Evolutionary conservation across 92 coral and sea anemone species (phyloP).

Genomic region (Plumapathes pennacea): DNA sequence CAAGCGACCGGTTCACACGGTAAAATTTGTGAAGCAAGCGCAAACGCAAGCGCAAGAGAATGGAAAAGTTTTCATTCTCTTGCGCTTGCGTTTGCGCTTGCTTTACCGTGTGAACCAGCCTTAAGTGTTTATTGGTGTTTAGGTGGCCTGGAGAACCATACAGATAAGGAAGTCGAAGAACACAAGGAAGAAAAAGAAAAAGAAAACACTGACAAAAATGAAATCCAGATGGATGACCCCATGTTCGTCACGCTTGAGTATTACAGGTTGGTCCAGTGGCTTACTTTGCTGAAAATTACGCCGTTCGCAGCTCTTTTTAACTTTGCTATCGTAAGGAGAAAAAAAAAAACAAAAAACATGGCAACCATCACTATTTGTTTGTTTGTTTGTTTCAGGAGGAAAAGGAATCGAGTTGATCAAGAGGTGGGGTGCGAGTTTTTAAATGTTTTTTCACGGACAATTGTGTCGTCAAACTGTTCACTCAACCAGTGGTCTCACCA

Average conservation of each 20-base stretch:
- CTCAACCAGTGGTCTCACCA: too few relatives aligned
- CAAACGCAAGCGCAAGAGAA: too few relatives aligned
- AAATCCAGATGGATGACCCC: slow-evolving; percentile 16
- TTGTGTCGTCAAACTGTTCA: too few relatives aligned
- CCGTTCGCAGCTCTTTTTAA: not conserved
- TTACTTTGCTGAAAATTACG: not conserved
- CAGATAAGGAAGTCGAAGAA: too few relatives aligned
- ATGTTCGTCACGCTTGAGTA: slow-evolving; percentile 19
- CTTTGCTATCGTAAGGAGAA: not conserved
- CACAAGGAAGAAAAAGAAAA: slow-evolving; percentile 5
- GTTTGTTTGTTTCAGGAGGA: slow-evolving; percentile 2
- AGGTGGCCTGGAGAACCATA: not conserved
- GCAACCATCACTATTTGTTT: not conserved
- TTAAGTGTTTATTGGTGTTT: not conserved
- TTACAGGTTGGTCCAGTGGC: slow-evolving; percentile 24
- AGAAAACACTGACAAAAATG: not conserved
- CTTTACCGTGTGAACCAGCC: too few relatives aligned
- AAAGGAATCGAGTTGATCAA: slow-evolving; percentile 28
- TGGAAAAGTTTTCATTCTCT: too few relatives aligned
- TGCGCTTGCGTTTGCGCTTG: too few relatives aligned
- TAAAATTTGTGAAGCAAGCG: too few relatives aligned
- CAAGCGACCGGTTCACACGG: too few relatives aligned
- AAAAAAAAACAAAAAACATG: not conserved
- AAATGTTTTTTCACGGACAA: too few relatives aligned
- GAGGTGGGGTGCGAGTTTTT: slow-evolving; percentile 10